Base-by-base conservation (phyloP, 2,113 vertebrate genomes). In the Fregata magnificens region DNA sequence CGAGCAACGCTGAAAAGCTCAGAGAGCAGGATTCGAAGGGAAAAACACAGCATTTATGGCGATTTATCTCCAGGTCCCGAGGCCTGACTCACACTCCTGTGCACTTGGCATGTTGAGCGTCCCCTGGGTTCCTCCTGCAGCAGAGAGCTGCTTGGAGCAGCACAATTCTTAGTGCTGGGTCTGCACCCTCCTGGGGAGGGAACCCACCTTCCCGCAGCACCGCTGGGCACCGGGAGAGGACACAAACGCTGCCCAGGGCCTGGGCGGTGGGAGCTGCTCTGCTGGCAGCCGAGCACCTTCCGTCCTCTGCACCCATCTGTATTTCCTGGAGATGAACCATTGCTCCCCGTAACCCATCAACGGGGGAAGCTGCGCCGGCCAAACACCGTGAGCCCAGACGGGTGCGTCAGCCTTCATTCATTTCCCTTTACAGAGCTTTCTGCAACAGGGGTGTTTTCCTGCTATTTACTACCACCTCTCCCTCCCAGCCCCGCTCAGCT, bases 261-360 rank as follows among this genome's bases (percentile, higher is more conserved):
- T 3, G 58, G 70, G 25, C 2, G 1, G 0, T 34, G 59, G 55
- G 31, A 31, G 29, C 29, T 63, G 49, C 55, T 22, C 28, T 2
- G 2, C 22, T 8, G 44, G 25, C 25, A 50, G 44, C 74, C 20
- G 9, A 58, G 45, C 78, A 14, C 16, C 17, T 24, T 45, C n/a
- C n/a, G 29, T 3, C 14, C 32, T 45, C 74, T 36, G 44, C 79
- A 34, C 16, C 44, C 19, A 25, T 8, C 20, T n/a, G 50, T 16
- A 4, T 71, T 82, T 72, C 63, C 76, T 78, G 53, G 59, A 44
- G 72, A 73, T 9, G 16, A 53, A 62, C 28, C 76, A 18, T 19
- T 0, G 3, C 36, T 61, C 67, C 34, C 31, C 0, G 0, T 26
- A 21, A 52, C 67, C 45, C 56, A 26, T 12, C 63, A 7, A 4